These are phyloP conservation scores for Athene noctua DNA, from an alignment of 2,113 vertebrate species.

Conservation along the genomic window DNA sequence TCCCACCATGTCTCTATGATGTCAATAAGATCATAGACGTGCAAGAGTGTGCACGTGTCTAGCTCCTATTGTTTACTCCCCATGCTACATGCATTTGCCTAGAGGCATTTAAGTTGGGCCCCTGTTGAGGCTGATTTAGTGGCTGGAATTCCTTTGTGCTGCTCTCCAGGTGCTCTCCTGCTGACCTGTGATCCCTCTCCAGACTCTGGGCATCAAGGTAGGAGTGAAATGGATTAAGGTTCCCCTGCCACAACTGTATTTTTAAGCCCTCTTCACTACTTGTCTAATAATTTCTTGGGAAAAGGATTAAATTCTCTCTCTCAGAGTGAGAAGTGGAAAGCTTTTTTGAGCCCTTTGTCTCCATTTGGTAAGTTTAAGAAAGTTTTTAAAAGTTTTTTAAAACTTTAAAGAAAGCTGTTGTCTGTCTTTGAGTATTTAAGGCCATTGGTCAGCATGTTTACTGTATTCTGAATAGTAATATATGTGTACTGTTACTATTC, in stretches of 20 bases:
- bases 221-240: not conserved
- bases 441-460: not conserved
- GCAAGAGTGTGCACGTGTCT: not conserved
- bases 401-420: not conserved
- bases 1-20: not conserved
- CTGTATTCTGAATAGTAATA: not conserved
- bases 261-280: not conserved
- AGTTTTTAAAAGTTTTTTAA: not conserved
- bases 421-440: not conserved
- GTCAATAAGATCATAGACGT: not conserved
- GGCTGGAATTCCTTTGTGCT: not conserved
- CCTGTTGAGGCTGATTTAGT: not conserved
- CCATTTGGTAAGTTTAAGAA: not conserved
- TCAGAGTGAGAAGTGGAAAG: not conserved
- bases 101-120: too few species aligned
- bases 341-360: not conserved
- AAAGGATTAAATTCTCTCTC: not conserved
- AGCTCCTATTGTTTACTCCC: too few species aligned
- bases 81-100: too few species aligned
- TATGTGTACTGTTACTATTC: not conserved
- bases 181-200: not conserved
- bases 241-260: not conserved
- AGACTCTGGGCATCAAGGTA: not conserved
- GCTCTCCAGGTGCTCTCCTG: not conserved
- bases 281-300: not conserved